These are phyloP conservation scores for Venustoraphidia nigricollis DNA, from an alignment of 2,888 invertebrate genomes.

Conservation along the genomic window DNA sequence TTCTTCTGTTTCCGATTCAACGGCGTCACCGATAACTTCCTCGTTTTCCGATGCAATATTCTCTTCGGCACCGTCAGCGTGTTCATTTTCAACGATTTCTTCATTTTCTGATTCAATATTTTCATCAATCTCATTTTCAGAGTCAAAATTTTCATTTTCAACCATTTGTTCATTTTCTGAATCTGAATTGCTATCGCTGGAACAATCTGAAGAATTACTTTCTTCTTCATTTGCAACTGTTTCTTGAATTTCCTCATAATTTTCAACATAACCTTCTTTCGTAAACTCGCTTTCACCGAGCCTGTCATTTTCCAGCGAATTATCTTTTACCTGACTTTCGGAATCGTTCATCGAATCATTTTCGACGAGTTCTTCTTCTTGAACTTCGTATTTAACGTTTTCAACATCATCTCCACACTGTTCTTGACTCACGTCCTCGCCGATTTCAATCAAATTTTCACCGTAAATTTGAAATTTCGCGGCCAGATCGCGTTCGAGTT, in stretches of 20 bases:
- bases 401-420: not conserved
- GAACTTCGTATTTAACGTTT: constrained; percentile 12
- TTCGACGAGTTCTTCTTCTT: constrained; percentile 10
- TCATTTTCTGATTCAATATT: constrained; percentile 1
- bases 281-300: not conserved
- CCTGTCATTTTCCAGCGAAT: not conserved
- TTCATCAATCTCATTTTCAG: not conserved
- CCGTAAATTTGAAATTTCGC: no score
- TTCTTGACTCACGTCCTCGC: no score
- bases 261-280: not conserved
- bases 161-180: not conserved
- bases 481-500: no score
- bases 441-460: no score
- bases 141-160: not conserved
- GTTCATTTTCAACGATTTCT: constrained; percentile 8
- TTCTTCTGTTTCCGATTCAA: constrained; percentile 1
- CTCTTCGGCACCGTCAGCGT: constrained; percentile 14
- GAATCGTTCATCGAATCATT: constrained; percentile 5
- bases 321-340: not conserved
- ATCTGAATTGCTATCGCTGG: not conserved
- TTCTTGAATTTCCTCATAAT: not conserved
- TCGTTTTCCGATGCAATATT: constrained; percentile 23
- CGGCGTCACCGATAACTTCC: constrained; percentile 15
- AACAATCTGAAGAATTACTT: not conserved
- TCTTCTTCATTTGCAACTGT: not conserved